These are phyloP conservation scores for Drosophila atripex DNA, from an alignment of 2,888 invertebrate species.

Conservation along the genomic window DNA sequence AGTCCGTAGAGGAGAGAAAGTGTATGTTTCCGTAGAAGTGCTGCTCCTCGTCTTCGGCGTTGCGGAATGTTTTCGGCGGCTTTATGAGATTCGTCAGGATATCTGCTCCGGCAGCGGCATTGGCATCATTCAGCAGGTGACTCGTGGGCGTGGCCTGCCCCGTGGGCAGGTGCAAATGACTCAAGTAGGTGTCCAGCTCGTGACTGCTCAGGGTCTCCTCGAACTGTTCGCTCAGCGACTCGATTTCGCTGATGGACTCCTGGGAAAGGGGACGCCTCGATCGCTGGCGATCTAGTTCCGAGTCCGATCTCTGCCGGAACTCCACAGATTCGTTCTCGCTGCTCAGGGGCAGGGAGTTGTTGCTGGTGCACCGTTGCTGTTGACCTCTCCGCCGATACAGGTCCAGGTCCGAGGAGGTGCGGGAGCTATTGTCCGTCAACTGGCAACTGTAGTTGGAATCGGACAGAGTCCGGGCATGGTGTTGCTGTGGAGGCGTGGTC, in stretches of 20 bases:
- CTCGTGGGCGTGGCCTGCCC: constrained; percentile 52
- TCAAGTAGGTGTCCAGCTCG: constrained; percentile 89
- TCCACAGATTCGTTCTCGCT: constrained; percentile 85
- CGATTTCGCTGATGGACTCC: constrained; percentile 88
- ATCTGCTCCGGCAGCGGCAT: constrained; percentile 61
- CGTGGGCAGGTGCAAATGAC: constrained; percentile 84
- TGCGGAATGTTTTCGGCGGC: constrained; percentile 83
- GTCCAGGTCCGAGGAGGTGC: constrained; percentile 83
- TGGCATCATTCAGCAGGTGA: constrained; percentile 66
- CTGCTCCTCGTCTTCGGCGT: constrained; percentile 79
- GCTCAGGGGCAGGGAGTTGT: constrained; percentile 79
- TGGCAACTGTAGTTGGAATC: constrained; percentile 84
- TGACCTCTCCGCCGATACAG: constrained; percentile 82
- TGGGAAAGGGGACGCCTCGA: constrained; percentile 91
- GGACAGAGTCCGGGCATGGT: constrained; percentile 81
- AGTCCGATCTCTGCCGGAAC: constrained; percentile 84
- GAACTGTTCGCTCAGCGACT: constrained; percentile 86
- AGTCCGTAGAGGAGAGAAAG: constrained; percentile 83
- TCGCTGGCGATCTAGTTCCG: constrained; percentile 86
- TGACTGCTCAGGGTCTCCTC: constrained; percentile 85
- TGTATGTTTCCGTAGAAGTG: constrained; percentile 83
- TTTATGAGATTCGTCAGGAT: constrained; percentile 81
- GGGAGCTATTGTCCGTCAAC: constrained; percentile 82
- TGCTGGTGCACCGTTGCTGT: constrained; percentile 80
- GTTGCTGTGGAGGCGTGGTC: constrained; percentile 68